Evolutionary conservation across 1,140 invertebrate genomes (phyloP).

Genomic region (Drosophila mauritiana): DNA sequence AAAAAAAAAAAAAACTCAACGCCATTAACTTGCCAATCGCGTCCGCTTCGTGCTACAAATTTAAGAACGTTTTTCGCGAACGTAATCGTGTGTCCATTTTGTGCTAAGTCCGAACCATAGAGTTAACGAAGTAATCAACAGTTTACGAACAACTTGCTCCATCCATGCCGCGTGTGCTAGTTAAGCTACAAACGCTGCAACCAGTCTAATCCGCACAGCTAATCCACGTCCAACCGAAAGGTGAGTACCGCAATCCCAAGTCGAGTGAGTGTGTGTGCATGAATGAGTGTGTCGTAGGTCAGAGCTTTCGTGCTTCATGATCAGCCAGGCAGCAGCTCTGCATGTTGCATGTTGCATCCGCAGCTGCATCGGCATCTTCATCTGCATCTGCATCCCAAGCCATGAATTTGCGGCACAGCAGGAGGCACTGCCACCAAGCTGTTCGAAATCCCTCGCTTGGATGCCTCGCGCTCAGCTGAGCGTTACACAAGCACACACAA

Average conservation of each 20-base stretch:
- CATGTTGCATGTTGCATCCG: constrained; percentile 19
- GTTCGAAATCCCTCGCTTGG: constrained; percentile 58
- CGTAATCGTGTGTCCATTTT: constrained; percentile 67
- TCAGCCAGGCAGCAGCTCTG: constrained; percentile 3
- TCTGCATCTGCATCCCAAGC: constrained; percentile 8
- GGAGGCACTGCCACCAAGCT: constrained; percentile 20
- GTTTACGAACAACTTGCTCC: constrained; percentile 54
- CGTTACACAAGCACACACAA: constrained; percentile 41
- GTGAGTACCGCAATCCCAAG: constrained; percentile 11
- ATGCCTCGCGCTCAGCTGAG: constrained; percentile 67
- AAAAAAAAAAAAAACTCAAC: constrained; percentile 7
- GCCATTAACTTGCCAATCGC: constrained; percentile 49
- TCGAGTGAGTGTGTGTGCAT: not conserved
- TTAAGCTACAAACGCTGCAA: constrained; percentile 22
- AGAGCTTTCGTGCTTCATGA: constrained; percentile 8
- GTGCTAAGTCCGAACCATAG: constrained; percentile 47
- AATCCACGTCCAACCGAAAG: not conserved
- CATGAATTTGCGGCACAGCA: constrained; percentile 1
- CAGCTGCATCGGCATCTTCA: constrained; percentile 1
- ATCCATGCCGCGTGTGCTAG: constrained; percentile 41
- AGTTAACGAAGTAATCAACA: constrained; percentile 5
- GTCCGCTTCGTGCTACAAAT: constrained; percentile 57
- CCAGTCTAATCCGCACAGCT: not conserved
- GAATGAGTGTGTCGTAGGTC: constrained; percentile 21
- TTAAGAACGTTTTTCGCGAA: constrained; percentile 14